Evolutionary conservation across 2,888 invertebrate genomes (phyloP), one percentile per base, ranked within the genome.

Genomic region (Lymantria monacha): DNA sequence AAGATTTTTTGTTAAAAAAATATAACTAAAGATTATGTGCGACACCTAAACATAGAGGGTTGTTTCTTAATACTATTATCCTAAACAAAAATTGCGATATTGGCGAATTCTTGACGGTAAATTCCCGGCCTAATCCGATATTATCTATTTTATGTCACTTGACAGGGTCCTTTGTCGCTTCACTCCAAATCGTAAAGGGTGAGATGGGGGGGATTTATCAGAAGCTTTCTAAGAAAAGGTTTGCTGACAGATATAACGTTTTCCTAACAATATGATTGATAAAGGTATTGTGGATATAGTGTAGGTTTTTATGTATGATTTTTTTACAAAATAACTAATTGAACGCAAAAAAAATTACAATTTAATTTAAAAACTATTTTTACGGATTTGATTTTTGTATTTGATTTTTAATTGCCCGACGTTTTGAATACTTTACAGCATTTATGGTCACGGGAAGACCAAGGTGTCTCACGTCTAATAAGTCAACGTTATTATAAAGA

Each of bases 211-310:
- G 44, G 30, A 31, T 33, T 44, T 44, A 44, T 44, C 33, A 14
- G 33, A 12, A 7, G 44, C 3, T 33, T 36, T 44, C 11, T 30
- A 14, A 44, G 44, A 44, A 44, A 44, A 44, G 31, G 11, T 14
- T 14, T 33, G 44, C 2, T 44, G 44, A 44, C 44, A 44, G 44
- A 33, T 44, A 9, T 33, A 44, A 13, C 33, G 15, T 44, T 44
- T 44, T 33, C 33, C 15, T 33, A 44, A 36, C 44, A 36, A n/a
- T 33, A 33, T 44, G 44, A 44, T 31, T 44, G 44, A 44, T 44
- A 33, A 33, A 12, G 44, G 44, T 44, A 44, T 44, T 33, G 9
- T 14, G 14, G 33, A 14, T 44, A 15, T 33, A 11, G 36, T n/a
- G 11, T 10, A 1, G 38, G 2, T 38, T 38, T 38, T 38, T n/a